Evolutionary conservation across 2,797 vertebrate genomes (phyloP), one percentile per base, ranked within the genome.

Genomic region (Coracias cyanogaster): DNA sequence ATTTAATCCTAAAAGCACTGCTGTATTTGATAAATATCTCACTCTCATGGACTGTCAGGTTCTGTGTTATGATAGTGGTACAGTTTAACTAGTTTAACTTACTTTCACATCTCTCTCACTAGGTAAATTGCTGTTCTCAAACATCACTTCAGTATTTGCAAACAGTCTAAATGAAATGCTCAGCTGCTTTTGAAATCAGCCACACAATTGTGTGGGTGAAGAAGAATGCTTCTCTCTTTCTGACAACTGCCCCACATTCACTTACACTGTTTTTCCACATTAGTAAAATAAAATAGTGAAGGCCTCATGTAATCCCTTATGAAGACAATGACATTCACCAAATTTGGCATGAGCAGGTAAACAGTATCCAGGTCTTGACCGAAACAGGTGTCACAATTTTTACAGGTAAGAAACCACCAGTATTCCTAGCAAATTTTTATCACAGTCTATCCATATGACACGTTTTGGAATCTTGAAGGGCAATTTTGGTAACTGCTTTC

Each of bases 381-480:
- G n/a, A 65, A 91, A n/a, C 8, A 70, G 57, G 3, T 9, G 13
- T 73, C 17, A 9, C 11, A 43, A 4, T 57, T 7, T 18, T 62
- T 67, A 19, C 6, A 6, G 29, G 12, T 48, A 65, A 86, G 39
- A 16, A 70, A 66, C 60, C 3, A 2, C 33, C 11, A 52, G 8
- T 65, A 62, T 78, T 41, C 11, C 5, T 18, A 64, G 41, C 7
- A 79, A 48, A 29, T 39, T 29, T 24, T 57, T 6, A 41, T 78
- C 5, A 13, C 21, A 15, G 1, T 70, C 13, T 79, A 6, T 35
- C 37, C 3, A 1, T 46, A 5, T 61, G n/a, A 3, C 2, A 0
- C 18, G 6, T 69, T 89, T 49, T 69, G n/a, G 10, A 52, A 52
- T 70, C 52, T 3, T 33, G 5, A 62, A 43, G 16, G 33, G 9